These are phyloP conservation scores for Chrysomela aeneicollis DNA, from an alignment of 2,888 invertebrate species.

Conservation along the genomic window DNA sequence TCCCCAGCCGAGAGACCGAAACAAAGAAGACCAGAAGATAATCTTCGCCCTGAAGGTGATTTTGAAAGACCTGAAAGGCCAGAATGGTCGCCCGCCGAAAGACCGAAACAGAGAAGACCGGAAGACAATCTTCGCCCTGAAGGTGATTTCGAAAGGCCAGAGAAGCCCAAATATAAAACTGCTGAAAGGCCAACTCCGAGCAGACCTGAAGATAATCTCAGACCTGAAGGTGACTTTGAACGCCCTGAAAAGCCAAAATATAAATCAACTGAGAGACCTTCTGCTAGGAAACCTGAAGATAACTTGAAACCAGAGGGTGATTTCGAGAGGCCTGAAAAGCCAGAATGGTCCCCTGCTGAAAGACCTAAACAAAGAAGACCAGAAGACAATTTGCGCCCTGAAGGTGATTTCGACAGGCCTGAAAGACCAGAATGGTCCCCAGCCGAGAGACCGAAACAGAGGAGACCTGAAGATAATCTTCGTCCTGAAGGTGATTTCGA, in stretches of 20 bases:
- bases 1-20: conserved; percentile 56
- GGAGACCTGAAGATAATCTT: conserved; percentile 63
- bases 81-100: conserved; percentile 56
- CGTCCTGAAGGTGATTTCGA: conserved; percentile 61
- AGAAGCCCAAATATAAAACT: conserved; percentile 59
- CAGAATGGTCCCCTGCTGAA: conserved; percentile 60
- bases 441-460: conserved; percentile 59
- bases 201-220: conserved; percentile 60
- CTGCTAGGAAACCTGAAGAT: conserved; percentile 54
- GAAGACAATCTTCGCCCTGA: conserved; percentile 67
- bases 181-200: conserved; percentile 58
- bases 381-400: conserved; percentile 64
- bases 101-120: conserved; percentile 59
- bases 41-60: conserved; percentile 63
- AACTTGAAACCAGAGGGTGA: conserved; percentile 62
- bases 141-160: conserved; percentile 65
- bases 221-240: conserved; percentile 61
- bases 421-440: conserved; percentile 55
- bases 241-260: conserved; percentile 57
- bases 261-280: conserved; percentile 53
- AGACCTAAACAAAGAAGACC: conserved; percentile 58
- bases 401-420: conserved; percentile 62
- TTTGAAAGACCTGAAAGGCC: conserved; percentile 59
- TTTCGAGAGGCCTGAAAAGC: conserved; percentile 62
- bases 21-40: conserved; percentile 61